Base-by-base conservation (phyloP, 92 coral and sea anemone species). In the Metridium senile region DNA sequence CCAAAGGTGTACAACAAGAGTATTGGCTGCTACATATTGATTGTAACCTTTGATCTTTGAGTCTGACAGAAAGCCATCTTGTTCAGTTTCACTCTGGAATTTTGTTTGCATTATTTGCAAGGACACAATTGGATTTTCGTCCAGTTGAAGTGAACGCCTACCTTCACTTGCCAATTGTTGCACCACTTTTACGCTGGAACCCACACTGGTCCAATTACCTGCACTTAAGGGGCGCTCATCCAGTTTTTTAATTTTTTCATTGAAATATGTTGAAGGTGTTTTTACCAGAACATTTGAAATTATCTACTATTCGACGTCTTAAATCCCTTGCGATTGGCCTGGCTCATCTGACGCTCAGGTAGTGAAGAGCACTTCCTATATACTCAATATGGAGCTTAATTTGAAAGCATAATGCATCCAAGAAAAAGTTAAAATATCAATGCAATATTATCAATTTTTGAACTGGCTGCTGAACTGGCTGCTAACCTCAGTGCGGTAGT, bases 1-100 rank as follows among this genome's bases (percentile, higher is more conserved):
- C 85, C 85, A 80, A 53, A 85, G 72, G 32, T 85, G 89, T 1
- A 85, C 72, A 26, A 63, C 66, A 17, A 72, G 74, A 2, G 84
- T 85, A 43, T 28, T 72, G 9, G 64, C 69, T 17, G 76, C 84
- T 27, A 79, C 52, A 53, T 68, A 79, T 18, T 66, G 82, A n/a
- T 66, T 77, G 74, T 52, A 77, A 0, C 82, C 82, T 61, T 70
- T 61, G 29, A 68, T 70, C 45, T 79, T 68, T 9, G 34, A 16
- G 20, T 4, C 1, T 31, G 70, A 35, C 17, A 9, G 33, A 43
- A n/a, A n/a, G n/a, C n/a, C n/a, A n/a, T n/a, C n/a, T n/a, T n/a
- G n/a, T n/a, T 20, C 21, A 2, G 43, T 33, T 35, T 32, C 76
- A 62, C 26, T 17, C 33, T 13, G 26, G 33, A 66, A 68, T 52